These are phyloP conservation scores for Eurypyga helias DNA, from an alignment of 2,113 vertebrate genomes.

Conservation along the genomic window DNA sequence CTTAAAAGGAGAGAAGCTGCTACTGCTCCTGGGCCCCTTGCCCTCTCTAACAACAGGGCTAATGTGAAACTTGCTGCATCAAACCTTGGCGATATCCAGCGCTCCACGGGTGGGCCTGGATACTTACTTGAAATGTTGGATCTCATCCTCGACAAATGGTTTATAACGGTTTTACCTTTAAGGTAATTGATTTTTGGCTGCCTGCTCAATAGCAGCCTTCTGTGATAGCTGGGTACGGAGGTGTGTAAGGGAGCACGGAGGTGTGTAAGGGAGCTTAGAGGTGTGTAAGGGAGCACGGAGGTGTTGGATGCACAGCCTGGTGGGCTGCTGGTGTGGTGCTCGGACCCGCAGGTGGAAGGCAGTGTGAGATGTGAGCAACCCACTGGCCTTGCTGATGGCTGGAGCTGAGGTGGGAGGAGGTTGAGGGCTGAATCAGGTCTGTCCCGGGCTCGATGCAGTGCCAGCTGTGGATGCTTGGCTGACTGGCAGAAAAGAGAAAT, in stretches of 20 bases:
- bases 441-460: not conserved
- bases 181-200: not conserved
- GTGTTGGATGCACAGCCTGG: rapidly evolving
- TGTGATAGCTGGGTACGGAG: not conserved
- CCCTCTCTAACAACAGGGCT: not conserved
- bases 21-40: not conserved
- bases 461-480: not conserved
- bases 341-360: not conserved
- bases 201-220: not conserved
- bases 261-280: not conserved
- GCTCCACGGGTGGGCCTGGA: not conserved
- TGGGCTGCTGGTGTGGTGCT: not conserved
- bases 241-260: not conserved
- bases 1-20: not conserved
- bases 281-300: not conserved
- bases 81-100: not conserved
- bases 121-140: not conserved
- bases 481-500: not conserved
- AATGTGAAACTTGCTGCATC: rapidly evolving
- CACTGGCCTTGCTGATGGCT: rapidly evolving
- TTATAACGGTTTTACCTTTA: not conserved
- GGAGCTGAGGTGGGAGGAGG: not conserved
- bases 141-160: not conserved
- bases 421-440: not conserved
- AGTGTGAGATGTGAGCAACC: not conserved